Evolutionary conservation across 2,113 vertebrate species (phyloP).

Genomic region (Dryoscopus gambensis): DNA sequence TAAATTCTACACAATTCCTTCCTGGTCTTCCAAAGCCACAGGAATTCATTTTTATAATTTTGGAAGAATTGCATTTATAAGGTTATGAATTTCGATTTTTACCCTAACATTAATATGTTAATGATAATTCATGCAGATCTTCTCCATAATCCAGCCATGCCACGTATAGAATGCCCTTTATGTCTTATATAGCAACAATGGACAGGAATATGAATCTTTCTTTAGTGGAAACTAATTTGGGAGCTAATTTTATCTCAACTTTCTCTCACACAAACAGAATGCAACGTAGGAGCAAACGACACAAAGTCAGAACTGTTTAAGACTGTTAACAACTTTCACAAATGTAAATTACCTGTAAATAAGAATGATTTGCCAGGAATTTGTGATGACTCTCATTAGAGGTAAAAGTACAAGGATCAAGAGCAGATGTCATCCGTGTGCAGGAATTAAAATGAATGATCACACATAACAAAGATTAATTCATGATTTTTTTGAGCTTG

Average conservation of each 20-base stretch:
- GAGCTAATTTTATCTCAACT: neutral
- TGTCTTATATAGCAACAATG: neutral
- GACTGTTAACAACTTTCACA: neutral
- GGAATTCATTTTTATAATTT: neutral
- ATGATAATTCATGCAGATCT: neutral
- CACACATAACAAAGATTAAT: neutral
- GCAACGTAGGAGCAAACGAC: neutral
- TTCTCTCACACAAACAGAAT: neutral
- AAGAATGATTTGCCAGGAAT: neutral
- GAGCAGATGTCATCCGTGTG: slow-evolving; percentile 9
- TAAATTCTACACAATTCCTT: neutral
- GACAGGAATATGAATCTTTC: neutral
- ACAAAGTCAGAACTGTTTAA: neutral
- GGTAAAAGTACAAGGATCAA: slow-evolving; percentile 33
- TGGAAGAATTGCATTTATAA: neutral
- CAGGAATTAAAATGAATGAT: slow-evolving; percentile 57
- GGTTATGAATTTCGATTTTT: neutral
- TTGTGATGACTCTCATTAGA: slow-evolving; percentile 22
- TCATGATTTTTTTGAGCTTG: slow-evolving; percentile 23
- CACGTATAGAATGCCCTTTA: neutral
- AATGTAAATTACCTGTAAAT: neutral
- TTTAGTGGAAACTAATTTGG: neutral
- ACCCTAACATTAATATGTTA: too few relatives aligned
- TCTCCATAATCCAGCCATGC: neutral
- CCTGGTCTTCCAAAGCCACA: neutral